Percentiles rank a stretch among this genome's conserved stretches.
Evolutionary conservation across 2,113 vertebrate species (phyloP).

Genomic region (Sterna hirundo): DNA sequence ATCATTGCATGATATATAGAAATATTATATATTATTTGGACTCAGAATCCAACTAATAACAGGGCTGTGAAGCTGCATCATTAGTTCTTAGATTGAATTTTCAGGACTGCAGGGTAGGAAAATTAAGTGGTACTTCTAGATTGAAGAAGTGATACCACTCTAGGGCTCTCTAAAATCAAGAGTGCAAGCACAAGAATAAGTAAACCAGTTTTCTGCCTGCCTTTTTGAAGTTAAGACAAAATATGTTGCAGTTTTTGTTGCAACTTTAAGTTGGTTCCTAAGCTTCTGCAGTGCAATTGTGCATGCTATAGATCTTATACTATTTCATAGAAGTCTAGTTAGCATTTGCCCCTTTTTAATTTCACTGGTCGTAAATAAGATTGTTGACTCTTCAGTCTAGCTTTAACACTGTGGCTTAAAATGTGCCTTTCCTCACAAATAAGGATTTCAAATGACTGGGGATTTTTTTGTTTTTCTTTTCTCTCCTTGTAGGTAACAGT

Average conservation of each 20-base stretch:
- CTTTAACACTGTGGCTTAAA: not conserved
- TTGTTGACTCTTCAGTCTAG: not conserved
- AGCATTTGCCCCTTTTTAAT: not conserved
- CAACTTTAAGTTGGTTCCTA: not conserved
- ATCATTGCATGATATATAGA: not conserved
- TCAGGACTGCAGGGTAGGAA: not conserved
- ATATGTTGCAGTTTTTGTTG: not conserved
- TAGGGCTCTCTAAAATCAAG: not conserved
- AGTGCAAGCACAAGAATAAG: not conserved
- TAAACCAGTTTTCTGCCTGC: not conserved
- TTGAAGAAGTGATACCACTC: not conserved
- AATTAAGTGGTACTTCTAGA: not conserved
- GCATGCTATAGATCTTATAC: not conserved
- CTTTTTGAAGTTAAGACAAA: not conserved
- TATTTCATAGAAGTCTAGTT: not conserved
- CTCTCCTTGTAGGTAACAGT: constrained; percentile 73
- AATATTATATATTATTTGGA: not conserved
- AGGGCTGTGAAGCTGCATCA: not conserved
- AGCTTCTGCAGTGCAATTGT: not conserved
- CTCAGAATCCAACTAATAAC: not conserved
- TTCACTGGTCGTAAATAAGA: not conserved
- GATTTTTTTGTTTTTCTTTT: not conserved
- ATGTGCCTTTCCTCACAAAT: not conserved
- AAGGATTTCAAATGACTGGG: not conserved
- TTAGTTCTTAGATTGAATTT: not conserved